Base-by-base conservation (phyloP, 2,113 vertebrate genomes). In the Centropus unirufus region DNA sequence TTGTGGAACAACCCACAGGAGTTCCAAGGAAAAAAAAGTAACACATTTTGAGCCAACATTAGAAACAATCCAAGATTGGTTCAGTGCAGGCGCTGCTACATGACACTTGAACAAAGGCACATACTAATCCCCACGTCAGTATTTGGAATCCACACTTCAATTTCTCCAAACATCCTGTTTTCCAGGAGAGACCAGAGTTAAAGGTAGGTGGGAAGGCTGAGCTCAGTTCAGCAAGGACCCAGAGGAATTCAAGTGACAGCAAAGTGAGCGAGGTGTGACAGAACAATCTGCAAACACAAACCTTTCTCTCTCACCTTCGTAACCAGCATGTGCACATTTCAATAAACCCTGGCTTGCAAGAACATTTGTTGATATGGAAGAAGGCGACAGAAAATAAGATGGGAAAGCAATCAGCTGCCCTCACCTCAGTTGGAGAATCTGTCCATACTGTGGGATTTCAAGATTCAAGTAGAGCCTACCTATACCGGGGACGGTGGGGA, bases 51-150 rank as follows among this genome's bases (percentile, higher is more conserved):
- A 91, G 54, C 54, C 88, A 62, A 72, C 14, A 9, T 64, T 52
- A 77, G 70, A 85, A 93, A 70, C 12, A 77, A 79, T 27, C 51
- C 83, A 83, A 75, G 57, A 87, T 6, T 77, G 51, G 77, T 57
- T 74, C 52, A 78, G 81, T 82, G 80, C 76, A 80, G 36, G 66
- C 0, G 44, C 81, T 89, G 91, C 87, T 92, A 78, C 90, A 84
- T 78, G 78, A 57, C 70, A 77, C 64, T 86, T 91, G 11, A 91
- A 73, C 59, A 89, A 94, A 97, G 96, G 93, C 95, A 95, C 92
- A 16, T 49, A 46, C 55, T 24, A 78, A 72, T 17, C 27, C 55
- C 66, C 15, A 13, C 2, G 0, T 36, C 8, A 44, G 36, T 6
- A 17, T 51, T 49, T 73, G 87, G 11, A 83, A 93, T 62, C 51